Base-by-base conservation (phyloP, 1,140 invertebrate genomes). In the Magallana gigas region DNA sequence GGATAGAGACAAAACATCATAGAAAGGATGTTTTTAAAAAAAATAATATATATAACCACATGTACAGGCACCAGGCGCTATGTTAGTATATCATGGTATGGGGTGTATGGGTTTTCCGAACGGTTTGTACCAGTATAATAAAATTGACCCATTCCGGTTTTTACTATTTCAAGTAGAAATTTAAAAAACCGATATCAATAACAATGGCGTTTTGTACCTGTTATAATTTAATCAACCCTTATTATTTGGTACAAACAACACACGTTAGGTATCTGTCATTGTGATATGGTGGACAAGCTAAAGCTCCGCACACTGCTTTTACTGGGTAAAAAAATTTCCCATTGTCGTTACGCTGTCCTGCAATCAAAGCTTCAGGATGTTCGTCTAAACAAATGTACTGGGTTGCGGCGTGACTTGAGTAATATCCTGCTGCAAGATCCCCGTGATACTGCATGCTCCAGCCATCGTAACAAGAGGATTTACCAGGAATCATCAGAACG, bases 371-470 rank as follows among this genome's bases (percentile, higher is more conserved):
- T n/a, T 87, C 86, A 0, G 86, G 36, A 23, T 68, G 58, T 7
- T 83, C 80, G n/a, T 90, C 82, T 16, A 88, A 80, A 59, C 88
- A 89, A 48, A 85, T 68, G n/a, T 76, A 89, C 23, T 87, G 84
- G 7, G 84, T 85, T 5, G 84, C 6, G 5, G 68, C 56, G 2
- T 48, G 5, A 18, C 87, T 57, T 11, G 12, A n/a, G 57, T 29
- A 29, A 29, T 36, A 58, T 0, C 88, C 88, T 11, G 86, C 86
- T 81, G 86, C 87, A 18, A 89, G 36, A 6, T 86, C 83, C 4
- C 88, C 88, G 23, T 57, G 36, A 57, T 89, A 89, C 60, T 89
- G 85, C 62, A 57, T 68, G 12, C 76, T 87, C 88, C 88, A 89
- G 57, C 88, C 88, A 59, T 48, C n/a, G n/a, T 64, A 85, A 60